These are phyloP conservation scores for Lepidurus couesii DNA, from an alignment of 1,140 invertebrate species.

Conservation along the genomic window DNA sequence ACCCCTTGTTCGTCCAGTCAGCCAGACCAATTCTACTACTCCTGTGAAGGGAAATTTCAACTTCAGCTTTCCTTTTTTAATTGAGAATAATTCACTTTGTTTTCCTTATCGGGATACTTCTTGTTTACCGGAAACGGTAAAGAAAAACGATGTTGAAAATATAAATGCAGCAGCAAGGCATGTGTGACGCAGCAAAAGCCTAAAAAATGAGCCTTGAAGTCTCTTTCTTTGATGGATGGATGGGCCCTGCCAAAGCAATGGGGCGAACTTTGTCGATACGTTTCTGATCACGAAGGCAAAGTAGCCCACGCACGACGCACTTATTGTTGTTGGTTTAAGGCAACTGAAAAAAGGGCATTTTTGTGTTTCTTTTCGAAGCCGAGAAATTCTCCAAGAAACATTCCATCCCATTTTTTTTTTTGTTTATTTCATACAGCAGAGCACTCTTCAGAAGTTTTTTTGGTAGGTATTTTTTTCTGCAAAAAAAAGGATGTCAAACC, in stretches of 20 bases:
- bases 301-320: not conserved
- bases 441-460: constrained; percentile 12
- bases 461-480: not conserved
- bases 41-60: too few species aligned
- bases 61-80: too few species aligned
- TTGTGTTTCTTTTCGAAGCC: too few species aligned
- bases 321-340: too few species aligned
- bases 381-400: not conserved
- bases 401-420: not conserved
- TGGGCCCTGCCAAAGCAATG: not conserved
- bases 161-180: not conserved
- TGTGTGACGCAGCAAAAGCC: not conserved
- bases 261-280: not conserved
- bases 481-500: constrained; percentile 26
- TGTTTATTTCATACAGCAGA: not conserved
- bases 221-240: not conserved
- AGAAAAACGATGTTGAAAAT: not conserved
- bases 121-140: not conserved
- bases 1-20: too few species aligned
- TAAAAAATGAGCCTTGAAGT: not conserved
- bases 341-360: too few species aligned
- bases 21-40: too few species aligned
- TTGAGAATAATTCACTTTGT: too few species aligned
- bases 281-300: not conserved
- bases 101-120: too few species aligned